Percentiles rank a stretch among this genome's conserved stretches.
Conservation (phyloP, 2,888 invertebrate genomes). For the Ochropleura plecta region DNA sequence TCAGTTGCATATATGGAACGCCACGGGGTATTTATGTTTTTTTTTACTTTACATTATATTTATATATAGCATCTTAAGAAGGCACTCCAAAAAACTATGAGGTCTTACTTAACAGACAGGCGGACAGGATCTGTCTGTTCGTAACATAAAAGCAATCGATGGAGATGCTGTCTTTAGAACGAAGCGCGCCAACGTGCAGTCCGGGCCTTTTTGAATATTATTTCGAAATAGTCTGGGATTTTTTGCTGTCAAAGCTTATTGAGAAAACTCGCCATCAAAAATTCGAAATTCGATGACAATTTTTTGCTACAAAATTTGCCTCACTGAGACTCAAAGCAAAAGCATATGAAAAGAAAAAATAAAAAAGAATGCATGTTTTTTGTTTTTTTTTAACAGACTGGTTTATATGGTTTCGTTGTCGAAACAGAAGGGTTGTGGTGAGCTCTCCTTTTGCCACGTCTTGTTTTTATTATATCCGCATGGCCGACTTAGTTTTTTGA, state of each 20-base stretch:
- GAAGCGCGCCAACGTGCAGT: not conserved
- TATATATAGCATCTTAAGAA: too few relatives aligned
- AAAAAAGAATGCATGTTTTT: not conserved
- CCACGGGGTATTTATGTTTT: too few relatives aligned
- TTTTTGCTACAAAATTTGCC: constrained; percentile 21
- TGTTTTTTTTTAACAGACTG: too few relatives aligned
- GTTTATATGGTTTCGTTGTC: too few relatives aligned
- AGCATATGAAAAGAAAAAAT: constrained; percentile 1
- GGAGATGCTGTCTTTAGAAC: too few relatives aligned
- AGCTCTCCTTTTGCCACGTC: not conserved
- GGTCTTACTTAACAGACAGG: too few relatives aligned
- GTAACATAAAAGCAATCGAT: too few relatives aligned
- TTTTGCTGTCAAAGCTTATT: constrained; percentile 5
- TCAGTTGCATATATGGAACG: too few relatives aligned
- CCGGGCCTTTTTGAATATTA: not conserved
- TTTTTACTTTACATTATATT: too few relatives aligned
- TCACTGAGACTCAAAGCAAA: constrained; percentile 18
- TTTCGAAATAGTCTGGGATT: not conserved
- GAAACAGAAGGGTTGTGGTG: constrained; percentile 3
- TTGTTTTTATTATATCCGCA: constrained; percentile 13
- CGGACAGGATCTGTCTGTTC: too few relatives aligned
- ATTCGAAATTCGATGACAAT: not conserved
- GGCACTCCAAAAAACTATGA: too few relatives aligned
- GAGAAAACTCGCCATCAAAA: not conserved
- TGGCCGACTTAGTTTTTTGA: not conserved